Percentiles rank a stretch among this genome's conserved stretches.
Evolutionary conservation across 2,888 invertebrate species (phyloP).

Genomic region (Drosophila paramelanica): DNA sequence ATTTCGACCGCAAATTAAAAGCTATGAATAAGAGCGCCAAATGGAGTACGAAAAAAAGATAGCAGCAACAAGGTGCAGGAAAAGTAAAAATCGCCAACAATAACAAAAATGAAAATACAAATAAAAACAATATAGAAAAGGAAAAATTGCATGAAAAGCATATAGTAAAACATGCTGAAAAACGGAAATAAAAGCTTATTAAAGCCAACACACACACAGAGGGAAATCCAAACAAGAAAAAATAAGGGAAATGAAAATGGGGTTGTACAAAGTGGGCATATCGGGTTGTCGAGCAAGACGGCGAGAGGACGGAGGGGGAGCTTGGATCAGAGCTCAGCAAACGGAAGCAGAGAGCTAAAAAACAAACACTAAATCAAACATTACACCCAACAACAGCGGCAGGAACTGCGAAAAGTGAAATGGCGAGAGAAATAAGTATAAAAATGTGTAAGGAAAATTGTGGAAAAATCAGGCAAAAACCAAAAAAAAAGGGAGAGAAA

Average conservation of each 20-base stretch:
- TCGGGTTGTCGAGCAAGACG: neutral
- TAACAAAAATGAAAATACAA: slow-evolving; percentile 26
- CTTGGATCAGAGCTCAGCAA: slow-evolving; percentile 49
- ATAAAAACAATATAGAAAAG: slow-evolving; percentile 15
- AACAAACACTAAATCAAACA: slow-evolving; percentile 78
- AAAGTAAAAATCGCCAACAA: slow-evolving; percentile 46
- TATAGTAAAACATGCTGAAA: slow-evolving; percentile 65
- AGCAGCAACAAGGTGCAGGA: slow-evolving; percentile 51
- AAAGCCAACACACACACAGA: slow-evolving; percentile 61
- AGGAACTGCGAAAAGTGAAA: slow-evolving; percentile 59
- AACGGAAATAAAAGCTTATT: slow-evolving; percentile 78
- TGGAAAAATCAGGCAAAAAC: slow-evolving; percentile 41
- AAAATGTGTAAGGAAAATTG: slow-evolving; percentile 62
- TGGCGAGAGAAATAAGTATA: slow-evolving; percentile 52
- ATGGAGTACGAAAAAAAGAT: slow-evolving; percentile 43
- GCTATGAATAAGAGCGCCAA: slow-evolving; percentile 76
- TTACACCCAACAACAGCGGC: slow-evolving; percentile 59
- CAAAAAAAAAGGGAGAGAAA: too few relatives aligned
- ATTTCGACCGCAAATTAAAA: slow-evolving; percentile 80
- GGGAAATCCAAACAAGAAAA: neutral
- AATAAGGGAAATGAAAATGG: slow-evolving; percentile 19
- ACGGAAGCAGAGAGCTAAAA: slow-evolving; percentile 63
- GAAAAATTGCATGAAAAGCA: slow-evolving; percentile 14
- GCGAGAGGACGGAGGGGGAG: neutral
- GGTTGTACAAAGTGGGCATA: neutral